These are phyloP conservation scores for Oncorhynchus mykiss DNA, from an alignment of 2,113 vertebrate species.

Conservation along the genomic window DNA sequence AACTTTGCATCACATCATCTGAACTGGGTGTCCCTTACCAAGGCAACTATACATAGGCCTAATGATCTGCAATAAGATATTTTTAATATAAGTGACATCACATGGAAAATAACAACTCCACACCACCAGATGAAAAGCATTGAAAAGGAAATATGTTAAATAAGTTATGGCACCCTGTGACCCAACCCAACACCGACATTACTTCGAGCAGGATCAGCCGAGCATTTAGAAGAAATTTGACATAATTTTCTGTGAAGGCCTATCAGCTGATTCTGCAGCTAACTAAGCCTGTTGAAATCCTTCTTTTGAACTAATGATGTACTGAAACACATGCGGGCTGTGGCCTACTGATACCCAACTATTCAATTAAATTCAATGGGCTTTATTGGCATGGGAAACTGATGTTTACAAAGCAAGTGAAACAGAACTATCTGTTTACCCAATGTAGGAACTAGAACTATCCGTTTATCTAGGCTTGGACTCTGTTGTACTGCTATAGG, in stretches of 20 bases:
- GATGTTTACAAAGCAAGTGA: too few species aligned
- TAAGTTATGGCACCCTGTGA: slow-evolving; percentile 49
- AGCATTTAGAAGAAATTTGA: slow-evolving; percentile 44
- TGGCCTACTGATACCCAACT: neutral
- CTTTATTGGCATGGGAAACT: too few species aligned
- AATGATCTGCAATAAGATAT: too few species aligned
- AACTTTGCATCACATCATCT: neutral
- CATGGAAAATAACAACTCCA: slow-evolving; percentile 32
- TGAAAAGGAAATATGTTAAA: slow-evolving; percentile 25
- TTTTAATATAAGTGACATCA: slow-evolving; percentile 19
- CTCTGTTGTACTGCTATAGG: too few species aligned
- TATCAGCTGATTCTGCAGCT: neutral
- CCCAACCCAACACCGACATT: slow-evolving; percentile 45
- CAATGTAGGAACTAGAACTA: too few species aligned
- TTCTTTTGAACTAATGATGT: neutral
- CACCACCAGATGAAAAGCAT: slow-evolving; percentile 14
- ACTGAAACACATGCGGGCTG: neutral
- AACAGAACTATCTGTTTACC: too few species aligned
- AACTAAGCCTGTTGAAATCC: neutral
- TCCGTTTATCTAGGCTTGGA: too few species aligned
- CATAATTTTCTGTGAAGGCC: neutral
- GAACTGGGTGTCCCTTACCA: neutral
- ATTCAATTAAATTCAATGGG: too few species aligned
- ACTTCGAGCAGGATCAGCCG: slow-evolving; percentile 49
- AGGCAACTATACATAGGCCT: too few species aligned